phyloP scores from a whole-genome alignment of 2,113 vertebrate species.

The Cyprichromis sp. region DNA sequence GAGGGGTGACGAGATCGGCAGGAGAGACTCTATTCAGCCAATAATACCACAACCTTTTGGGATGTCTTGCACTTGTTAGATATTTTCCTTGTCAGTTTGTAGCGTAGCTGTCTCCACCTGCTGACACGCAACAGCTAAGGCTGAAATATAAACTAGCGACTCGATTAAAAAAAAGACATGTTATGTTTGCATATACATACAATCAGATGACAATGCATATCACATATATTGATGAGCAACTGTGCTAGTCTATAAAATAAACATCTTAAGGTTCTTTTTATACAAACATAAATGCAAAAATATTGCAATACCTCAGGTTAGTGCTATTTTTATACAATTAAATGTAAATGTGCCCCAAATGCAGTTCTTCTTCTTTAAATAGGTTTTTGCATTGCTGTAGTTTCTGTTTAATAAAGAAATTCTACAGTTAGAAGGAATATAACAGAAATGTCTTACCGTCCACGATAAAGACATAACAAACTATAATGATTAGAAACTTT shows the following conservation, averaged over 20 bases:
- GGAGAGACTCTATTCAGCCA: conserved; percentile 24
- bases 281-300: not conserved
- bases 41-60: conserved; percentile 32
- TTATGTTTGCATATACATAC: not conserved
- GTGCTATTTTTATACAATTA: not conserved
- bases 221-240: not conserved
- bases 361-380: not conserved
- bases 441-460: not conserved
- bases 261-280: not conserved
- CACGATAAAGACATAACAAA: not conserved
- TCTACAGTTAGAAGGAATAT: not conserved
- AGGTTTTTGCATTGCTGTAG: not conserved
- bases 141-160: not conserved
- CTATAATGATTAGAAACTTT: not conserved
- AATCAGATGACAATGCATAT: not conserved
- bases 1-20: conserved; percentile 10
- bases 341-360: not conserved
- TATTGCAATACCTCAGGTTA: not conserved
- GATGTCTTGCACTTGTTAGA: conserved; percentile 7
- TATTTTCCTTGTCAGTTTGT: not conserved
- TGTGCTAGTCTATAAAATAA: not conserved
- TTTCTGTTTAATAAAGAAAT: not conserved
- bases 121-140: not conserved
- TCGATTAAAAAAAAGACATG: rapidly evolving
- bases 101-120: conserved; percentile 26